phyloP scores from a whole-genome alignment of 2,113 vertebrate species.

The Falco punctatus region DNA sequence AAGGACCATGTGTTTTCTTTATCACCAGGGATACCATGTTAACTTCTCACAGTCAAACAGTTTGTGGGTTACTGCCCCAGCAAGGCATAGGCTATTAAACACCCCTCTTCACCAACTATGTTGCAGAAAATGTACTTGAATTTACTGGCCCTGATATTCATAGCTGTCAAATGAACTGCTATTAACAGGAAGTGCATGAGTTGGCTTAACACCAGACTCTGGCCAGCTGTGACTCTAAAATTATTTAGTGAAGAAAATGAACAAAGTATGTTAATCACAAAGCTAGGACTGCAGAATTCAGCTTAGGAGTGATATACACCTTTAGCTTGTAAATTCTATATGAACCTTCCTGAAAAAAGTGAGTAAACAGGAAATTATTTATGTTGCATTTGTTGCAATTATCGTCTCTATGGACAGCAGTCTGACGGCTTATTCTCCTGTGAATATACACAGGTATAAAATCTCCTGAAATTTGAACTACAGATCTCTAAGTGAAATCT shows the following conservation, averaged over 20 bases:
- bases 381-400: neutral
- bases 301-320: neutral
- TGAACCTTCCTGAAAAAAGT: neutral
- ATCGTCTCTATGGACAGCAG: neutral
- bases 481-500: neutral
- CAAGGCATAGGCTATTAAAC: conserved; percentile 6
- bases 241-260: conserved; percentile 26
- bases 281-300: neutral
- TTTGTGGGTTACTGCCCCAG: neutral
- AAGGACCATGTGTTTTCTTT: conserved; percentile 23
- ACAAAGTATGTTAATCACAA: neutral
- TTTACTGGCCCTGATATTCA: neutral
- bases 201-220: neutral
- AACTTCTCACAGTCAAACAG: conserved; percentile 21
- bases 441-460: neutral
- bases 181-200: neutral
- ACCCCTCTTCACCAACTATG: neutral
- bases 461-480: neutral
- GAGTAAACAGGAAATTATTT: neutral
- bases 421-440: neutral
- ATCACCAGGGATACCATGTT: neutral
- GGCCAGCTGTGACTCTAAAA: neutral
- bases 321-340: neutral
- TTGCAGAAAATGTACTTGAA: neutral
- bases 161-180: neutral